Conservation (phyloP, 2,888 invertebrate species). For the Pristionchus japonicus region DNA sequence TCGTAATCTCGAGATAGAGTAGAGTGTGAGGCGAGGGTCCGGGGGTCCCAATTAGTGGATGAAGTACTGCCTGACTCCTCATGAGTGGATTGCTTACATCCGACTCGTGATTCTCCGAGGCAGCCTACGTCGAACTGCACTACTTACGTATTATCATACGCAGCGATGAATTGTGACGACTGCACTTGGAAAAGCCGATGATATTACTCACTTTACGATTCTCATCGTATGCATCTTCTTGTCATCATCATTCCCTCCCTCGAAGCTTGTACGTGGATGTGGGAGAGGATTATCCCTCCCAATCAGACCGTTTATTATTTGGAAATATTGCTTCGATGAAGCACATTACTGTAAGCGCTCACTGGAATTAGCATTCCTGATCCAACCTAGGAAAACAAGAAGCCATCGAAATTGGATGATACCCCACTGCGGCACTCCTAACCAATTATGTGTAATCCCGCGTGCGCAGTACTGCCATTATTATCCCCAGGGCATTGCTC, state of each 20-base stretch:
- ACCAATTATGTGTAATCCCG: neutral
- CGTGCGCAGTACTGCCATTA: neutral
- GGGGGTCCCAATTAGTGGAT: neutral
- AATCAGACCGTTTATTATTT: neutral
- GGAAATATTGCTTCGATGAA: neutral
- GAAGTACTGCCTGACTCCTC: neutral
- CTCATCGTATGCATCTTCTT: neutral
- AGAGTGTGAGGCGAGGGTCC: neutral
- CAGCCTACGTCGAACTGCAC: neutral
- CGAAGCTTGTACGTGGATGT: neutral
- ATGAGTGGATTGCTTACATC: neutral
- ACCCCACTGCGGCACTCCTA: neutral
- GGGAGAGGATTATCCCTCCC: neutral
- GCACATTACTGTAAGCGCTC: no score
- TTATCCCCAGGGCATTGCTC: neutral
- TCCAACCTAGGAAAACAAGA: no score
- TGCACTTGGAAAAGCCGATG: neutral
- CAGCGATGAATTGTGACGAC: neutral
- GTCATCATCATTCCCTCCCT: neutral
- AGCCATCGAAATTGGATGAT: neutral
- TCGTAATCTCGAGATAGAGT: no score
- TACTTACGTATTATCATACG: neutral
- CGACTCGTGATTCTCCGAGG: neutral
- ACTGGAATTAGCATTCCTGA: neutral
- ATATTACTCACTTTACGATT: neutral